A percentile compares a stretch with the other conserved stretches of the same genome.
phyloP scores from a whole-genome alignment of 2,888 invertebrate genomes.

The Eristalis arbustorum region DNA sequence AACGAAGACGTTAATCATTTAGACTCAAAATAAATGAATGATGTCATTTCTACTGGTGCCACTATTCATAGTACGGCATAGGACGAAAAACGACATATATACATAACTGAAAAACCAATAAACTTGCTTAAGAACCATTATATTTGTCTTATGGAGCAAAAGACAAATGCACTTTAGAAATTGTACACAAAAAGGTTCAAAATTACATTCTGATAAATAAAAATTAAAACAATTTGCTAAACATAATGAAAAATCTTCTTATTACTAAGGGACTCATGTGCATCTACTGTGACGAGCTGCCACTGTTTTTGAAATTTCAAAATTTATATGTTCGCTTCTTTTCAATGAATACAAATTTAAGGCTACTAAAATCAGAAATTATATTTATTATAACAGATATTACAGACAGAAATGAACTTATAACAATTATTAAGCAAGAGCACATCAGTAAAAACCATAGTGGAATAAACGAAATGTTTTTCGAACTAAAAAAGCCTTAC shows the following conservation, averaged over 20 bases:
- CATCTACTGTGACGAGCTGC: neutral
- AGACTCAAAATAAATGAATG: too few species aligned
- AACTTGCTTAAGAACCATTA: constrained; percentile 8
- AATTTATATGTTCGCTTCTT: too few species aligned
- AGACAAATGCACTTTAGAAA: constrained; percentile 11
- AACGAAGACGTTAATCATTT: too few species aligned
- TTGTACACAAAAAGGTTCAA: constrained; percentile 9
- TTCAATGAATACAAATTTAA: too few species aligned
- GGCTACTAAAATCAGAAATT: too few species aligned
- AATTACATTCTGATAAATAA: constrained; percentile 3
- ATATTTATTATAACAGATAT: neutral
- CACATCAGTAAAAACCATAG: constrained; percentile 25
- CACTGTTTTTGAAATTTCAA: too few species aligned
- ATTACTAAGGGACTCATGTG: too few species aligned
- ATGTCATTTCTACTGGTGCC: too few species aligned
- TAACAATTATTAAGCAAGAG: too few species aligned
- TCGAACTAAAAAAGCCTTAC: constrained; percentile 1
- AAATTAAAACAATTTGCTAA: constrained; percentile 33
- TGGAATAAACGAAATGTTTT: constrained; percentile 14
- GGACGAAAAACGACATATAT: constrained; percentile 1
- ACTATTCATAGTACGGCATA: constrained; percentile 3
- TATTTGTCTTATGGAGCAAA: constrained; percentile 7
- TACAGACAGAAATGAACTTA: constrained; percentile 11
- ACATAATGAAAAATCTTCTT: too few species aligned
- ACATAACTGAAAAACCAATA: constrained; percentile 22